A percentile compares a stretch with the other conserved stretches of the same genome.
Conservation (phyloP, 1,140 invertebrate species). For the Sminthurinus signatus region DNA sequence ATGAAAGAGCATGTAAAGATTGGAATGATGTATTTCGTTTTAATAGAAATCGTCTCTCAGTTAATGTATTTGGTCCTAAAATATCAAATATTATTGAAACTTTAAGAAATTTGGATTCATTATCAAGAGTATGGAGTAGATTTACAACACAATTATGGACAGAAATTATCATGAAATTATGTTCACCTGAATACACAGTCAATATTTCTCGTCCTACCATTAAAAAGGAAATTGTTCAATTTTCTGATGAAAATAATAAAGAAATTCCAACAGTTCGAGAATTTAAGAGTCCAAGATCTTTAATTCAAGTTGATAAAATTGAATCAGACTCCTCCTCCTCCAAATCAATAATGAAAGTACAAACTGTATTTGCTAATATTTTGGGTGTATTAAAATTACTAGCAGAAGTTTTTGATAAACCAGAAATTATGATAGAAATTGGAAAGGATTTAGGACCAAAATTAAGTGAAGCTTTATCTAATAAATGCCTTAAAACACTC, state of each 20-base stretch:
- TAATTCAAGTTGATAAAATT: slow-evolving; percentile 14
- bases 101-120: slow-evolving; percentile 19
- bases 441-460: slow-evolving; percentile 10
- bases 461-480: slow-evolving; percentile 16
- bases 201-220: neutral
- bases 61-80: slow-evolving; percentile 19
- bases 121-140: slow-evolving; percentile 11
- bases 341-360: slow-evolving; percentile 1
- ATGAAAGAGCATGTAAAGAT: slow-evolving; percentile 23
- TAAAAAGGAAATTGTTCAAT: neutral
- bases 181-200: slow-evolving; percentile 20
- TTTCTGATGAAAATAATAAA: neutral
- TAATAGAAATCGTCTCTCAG: slow-evolving; percentile 20
- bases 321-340: neutral
- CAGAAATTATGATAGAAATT: slow-evolving; percentile 11
- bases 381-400: neutral
- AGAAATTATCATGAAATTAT: slow-evolving; percentile 29
- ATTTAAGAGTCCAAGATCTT: neutral
- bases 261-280: neutral
- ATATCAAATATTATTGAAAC: slow-evolving; percentile 19
- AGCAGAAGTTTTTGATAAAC: slow-evolving; percentile 1
- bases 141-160: slow-evolving; percentile 33
- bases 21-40: slow-evolving; percentile 31
- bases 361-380: slow-evolving; percentile 19
- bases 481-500: slow-evolving; percentile 29